Base-by-base conservation (phyloP, 23 tunicate species). In the Oikopleura vanhoeffeni region DNA sequence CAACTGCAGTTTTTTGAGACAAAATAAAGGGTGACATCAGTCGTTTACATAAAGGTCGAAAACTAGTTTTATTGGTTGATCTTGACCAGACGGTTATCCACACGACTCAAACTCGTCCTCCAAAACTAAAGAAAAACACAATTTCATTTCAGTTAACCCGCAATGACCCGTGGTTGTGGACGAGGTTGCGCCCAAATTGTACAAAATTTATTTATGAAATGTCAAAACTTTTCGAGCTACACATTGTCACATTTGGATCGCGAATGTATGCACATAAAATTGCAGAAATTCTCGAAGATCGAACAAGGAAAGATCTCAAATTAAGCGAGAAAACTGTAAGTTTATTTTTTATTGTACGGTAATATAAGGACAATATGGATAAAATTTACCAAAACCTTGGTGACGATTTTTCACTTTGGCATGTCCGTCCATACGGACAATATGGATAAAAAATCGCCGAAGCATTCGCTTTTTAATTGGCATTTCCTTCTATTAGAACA, bases 161-260 rank as follows among this genome's bases (percentile, higher is more conserved):
- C 41, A 84, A 86, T 40, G 94, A 93, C 35, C 98, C 94, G 8
- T 87, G 86, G 32, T 49, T 93, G 60, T 88, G 57, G 84, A 93
- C 98, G 18, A 93, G 90, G 76, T 86, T 93, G 8, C 83, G 98
- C 0, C 98, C 98, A 0, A 84, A 84, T 84, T 88, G 94, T 40
- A 85, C 87, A 41, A 91, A 93, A 41, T 93, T 93, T 76, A 76
- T 93, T 27, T 84, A 87, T 39, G 85, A 76, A 41, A 86, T 93
- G 0, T 87, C 94, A 0, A 67, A 90, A 40, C 41, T 41, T 0
- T 93, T 40, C 77, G 94, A 93, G 76, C 88, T 93, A 18, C 94
- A 90, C 41, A 90, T 93, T 83, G 98, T 93, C 0, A 93, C 98
- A 33, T 93, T 93, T 40, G 98, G 98, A 1, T 90, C 95, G n/a